Base-by-base conservation (phyloP, 2,797 vertebrate genomes). In the Oryzias dopingdopingensis region DNA sequence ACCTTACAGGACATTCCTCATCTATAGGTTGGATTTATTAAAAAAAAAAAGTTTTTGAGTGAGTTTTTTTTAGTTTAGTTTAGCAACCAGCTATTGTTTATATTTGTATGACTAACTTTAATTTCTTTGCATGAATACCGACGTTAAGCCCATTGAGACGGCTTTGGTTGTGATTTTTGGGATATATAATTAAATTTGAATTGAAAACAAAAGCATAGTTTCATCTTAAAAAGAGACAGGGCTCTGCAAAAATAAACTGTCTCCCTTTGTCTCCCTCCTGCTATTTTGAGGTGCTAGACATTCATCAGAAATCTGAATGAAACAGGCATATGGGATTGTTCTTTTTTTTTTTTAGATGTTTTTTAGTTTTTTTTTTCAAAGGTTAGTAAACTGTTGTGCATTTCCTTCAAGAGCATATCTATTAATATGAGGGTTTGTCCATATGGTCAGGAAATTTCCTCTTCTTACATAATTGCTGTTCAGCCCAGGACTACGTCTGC, bases 271-370 rank as follows among this genome's bases (percentile, higher is more conserved):
- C 70, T 20, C 6, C 7, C 29, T 37, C 42, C 41, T 56, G 42
- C 70, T 74, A 29, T 74, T 67, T 69, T 68, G 7, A 65, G 50
- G 20, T n/a, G 16, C 13, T 14, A 14, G 32, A 16, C 54, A 57
- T 42, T 24, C 4, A 13, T 14, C 0, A 43, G 23, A 60, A 57
- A 6, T 14, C 10, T 46, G 16, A 10, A 52, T 55, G 12, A 42
- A 59, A 14, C 20, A 54, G 32, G 23, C 24, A 46, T 60, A 15
- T 18, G 18, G 26, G 32, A 43, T 22, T 50, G 29, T 22, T 22
- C 20, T 29, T 29, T 6, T 29, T 64, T 44, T 47, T 57, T 20
- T 49, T 55, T 37, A 52, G 17, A 59, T 42, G 41, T 18, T 20
- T 41, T 24, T 24, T 52, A 29, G 41, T 18, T 20, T 41, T 24